Conservation (phyloP, 2,113 vertebrate species). For the Odocoileus hemionus region DNA sequence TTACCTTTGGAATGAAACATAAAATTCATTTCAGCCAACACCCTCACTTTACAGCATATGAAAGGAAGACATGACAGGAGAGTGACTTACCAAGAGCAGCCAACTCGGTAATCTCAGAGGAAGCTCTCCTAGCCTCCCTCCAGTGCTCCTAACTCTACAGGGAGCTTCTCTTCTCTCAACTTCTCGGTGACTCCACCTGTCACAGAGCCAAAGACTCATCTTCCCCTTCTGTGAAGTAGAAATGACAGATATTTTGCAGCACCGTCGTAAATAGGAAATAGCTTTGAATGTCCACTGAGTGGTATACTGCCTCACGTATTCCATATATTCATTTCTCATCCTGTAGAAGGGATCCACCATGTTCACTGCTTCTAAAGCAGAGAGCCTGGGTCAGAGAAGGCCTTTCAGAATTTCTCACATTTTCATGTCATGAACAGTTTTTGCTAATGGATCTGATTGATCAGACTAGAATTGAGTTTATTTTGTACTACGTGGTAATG, state of each 20-base stretch:
- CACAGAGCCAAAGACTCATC: not conserved
- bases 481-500: not conserved
- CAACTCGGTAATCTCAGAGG: not conserved
- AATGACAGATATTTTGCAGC: not conserved
- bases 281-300: not conserved
- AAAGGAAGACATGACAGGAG: not conserved
- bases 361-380: not conserved
- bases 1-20: not conserved
- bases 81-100: not conserved
- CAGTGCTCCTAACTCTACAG: not conserved
- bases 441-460: not conserved
- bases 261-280: not conserved
- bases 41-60: not conserved
- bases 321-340: not conserved
- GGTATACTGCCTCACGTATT: not conserved
- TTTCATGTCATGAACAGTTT: not conserved
- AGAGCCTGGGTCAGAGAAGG: not conserved
- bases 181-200: not conserved
- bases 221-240: not conserved
- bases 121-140: not conserved
- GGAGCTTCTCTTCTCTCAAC: not conserved
- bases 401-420: not conserved
- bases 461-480: not conserved
- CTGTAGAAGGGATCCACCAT: not conserved
- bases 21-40: not conserved